Evolutionary conservation across 2,797 vertebrate species (phyloP).

Genomic region (Thunnus albacares): DNA sequence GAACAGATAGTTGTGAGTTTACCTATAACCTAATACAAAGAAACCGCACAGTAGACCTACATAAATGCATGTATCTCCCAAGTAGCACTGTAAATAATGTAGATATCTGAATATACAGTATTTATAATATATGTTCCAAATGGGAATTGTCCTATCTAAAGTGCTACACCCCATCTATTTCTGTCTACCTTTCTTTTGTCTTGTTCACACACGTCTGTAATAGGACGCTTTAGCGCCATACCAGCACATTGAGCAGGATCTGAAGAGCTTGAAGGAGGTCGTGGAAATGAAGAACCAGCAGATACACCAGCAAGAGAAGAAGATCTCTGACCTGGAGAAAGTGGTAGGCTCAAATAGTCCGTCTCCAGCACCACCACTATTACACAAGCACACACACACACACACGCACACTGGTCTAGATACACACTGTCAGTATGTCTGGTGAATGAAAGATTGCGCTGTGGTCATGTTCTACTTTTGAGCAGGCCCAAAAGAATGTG

Average conservation of each 20-base stretch:
- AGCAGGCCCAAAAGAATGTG: conserved; percentile 95
- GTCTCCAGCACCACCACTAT: neutral
- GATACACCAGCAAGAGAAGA: conserved; percentile 97
- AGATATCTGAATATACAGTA: neutral
- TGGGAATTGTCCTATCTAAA: neutral
- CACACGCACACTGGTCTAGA: neutral
- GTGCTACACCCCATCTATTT: neutral
- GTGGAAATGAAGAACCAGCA: conserved; percentile 98
- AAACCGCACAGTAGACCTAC: neutral
- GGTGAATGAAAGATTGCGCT: conserved; percentile 74
- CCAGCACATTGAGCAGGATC: conserved; percentile 95
- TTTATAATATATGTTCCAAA: neutral
- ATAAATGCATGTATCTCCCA: neutral
- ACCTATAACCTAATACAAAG: neutral
- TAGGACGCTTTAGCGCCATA: conserved; percentile 94
- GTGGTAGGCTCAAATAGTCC: conserved; percentile 90
- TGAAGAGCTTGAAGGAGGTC: conserved; percentile 95
- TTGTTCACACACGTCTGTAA: conserved; percentile 1
- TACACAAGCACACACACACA: neutral
- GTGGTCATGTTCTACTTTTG: conserved; percentile 73
- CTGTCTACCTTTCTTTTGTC: neutral
- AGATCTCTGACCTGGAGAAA: conserved; percentile 95
- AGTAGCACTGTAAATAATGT: neutral
- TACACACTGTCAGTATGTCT: neutral
- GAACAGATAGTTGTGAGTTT: conserved; percentile 93